Conservation (phyloP, 1,140 invertebrate species). For the Cydia amplana region DNA sequence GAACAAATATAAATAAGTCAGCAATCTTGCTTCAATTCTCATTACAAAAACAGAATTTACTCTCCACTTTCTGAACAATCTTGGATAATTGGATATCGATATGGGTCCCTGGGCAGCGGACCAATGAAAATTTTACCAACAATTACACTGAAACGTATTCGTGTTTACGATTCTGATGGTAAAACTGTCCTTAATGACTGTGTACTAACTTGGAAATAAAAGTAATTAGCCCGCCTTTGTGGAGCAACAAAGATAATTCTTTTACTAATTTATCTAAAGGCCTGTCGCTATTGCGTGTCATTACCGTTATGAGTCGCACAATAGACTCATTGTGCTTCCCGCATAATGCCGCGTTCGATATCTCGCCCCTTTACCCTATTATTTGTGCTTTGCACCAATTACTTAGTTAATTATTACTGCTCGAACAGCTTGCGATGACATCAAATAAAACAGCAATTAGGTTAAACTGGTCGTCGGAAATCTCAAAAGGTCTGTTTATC, state of each 20-base stretch:
- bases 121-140: constrained; percentile 15
- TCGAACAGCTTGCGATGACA: constrained; percentile 17
- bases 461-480: not conserved
- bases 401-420: constrained; percentile 16
- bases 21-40: not conserved
- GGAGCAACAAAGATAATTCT: constrained; percentile 24
- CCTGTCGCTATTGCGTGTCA: constrained; percentile 28
- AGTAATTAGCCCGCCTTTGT: constrained; percentile 20
- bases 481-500: constrained; percentile 26
- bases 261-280: constrained; percentile 29
- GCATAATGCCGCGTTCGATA: constrained; percentile 28
- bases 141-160: not conserved
- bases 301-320: constrained; percentile 27
- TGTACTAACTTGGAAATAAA: constrained; percentile 1
- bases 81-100: constrained; percentile 29
- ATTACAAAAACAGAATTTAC: not conserved
- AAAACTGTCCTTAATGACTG: constrained; percentile 24
- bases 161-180: constrained; percentile 7
- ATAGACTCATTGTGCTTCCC: constrained; percentile 28
- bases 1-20: not conserved
- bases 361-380: constrained; percentile 19
- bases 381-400: constrained; percentile 13
- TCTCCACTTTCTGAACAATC: constrained; percentile 16
- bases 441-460: constrained; percentile 26
- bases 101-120: constrained; percentile 19